Evolutionary conservation across 1,140 invertebrate genomes (phyloP), one percentile per base, ranked within the genome.

Genomic region (Schmidtea mediterranea): DNA sequence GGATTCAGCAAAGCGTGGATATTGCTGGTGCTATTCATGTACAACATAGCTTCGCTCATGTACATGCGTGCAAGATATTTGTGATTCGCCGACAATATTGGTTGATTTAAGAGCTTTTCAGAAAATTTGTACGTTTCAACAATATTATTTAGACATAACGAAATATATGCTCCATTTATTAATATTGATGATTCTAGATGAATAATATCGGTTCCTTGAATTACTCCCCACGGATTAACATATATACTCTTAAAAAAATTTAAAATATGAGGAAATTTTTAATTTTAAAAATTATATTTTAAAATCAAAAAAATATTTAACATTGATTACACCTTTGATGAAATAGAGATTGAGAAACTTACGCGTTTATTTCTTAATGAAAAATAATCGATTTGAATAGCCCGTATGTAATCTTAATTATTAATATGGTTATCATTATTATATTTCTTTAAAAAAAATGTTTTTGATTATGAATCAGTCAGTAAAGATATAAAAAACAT

Each of bases 91-190:
- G 75, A 75, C 37, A 76, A 55, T 54, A 70, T 70, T 41, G 74
- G 70, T 55, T 78, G 74, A 47, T 59, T 68, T 18, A 80, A 59
- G 13, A 82, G 60, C 23, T 72, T 67, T 58, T 75, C 74, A 8
- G 81, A 73, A 68, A 79, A 75, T 52, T 77, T 72, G 13, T 83
- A 66, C 2, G 82, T 78, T n/a, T 77, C 67, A 12, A 77, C 60
- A 51, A 79, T 78, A 66, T 92, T 82, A 41, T 79, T 78, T 2
- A 89, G 63, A 56, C 80, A 78, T 1, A 92, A 63, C 8, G 76
- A 72, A 1, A 86, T 76, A 63, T 86, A 90, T 38, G 80, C 75
- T 59, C 75, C 75, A 0, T 78, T 72, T 10, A 76, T 73, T 46
- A 84, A 69, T 41, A 83, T 75, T 13, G 76, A 75, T 53, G 75